phyloP scores from a whole-genome alignment of 2,888 invertebrate genomes.

The Charanyca ferruginea region DNA sequence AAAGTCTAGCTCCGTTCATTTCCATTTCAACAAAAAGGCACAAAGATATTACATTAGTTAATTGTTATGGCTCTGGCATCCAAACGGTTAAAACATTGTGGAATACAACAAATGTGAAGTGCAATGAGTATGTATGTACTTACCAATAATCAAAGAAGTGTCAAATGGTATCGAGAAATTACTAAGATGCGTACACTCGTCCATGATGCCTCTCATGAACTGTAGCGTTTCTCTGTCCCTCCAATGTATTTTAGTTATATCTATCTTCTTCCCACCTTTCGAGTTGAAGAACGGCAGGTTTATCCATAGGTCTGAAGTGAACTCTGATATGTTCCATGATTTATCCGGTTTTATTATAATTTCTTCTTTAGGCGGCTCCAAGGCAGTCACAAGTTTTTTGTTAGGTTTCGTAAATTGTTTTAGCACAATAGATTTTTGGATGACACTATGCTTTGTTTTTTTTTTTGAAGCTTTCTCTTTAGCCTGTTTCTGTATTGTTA shows the following conservation, averaged over 20 bases:
- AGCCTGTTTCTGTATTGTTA: slow-evolving; percentile 10
- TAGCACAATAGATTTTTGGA: background rate
- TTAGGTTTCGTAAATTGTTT: slow-evolving; percentile 1
- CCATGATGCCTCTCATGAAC: slow-evolving; percentile 99
- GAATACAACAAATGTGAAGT: no score
- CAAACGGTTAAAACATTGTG: no score
- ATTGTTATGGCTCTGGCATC: no score
- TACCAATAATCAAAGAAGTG: slow-evolving; percentile 95
- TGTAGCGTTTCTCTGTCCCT: slow-evolving; percentile 95
- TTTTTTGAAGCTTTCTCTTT: slow-evolving; percentile 6
- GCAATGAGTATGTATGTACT: no score
- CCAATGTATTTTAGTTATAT: slow-evolving; percentile 92
- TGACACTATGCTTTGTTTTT: slow-evolving; percentile 2
- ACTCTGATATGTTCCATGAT: slow-evolving; percentile 82
- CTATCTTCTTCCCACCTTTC: slow-evolving; percentile 85
- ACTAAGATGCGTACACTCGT: slow-evolving; percentile 98
- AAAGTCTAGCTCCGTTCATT: no score
- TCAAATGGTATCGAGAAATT: slow-evolving; percentile 97
- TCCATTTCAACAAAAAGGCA: no score
- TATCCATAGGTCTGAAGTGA: slow-evolving; percentile 83
- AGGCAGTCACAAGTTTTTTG: slow-evolving; percentile 28
- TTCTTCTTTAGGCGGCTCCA: slow-evolving; percentile 45
- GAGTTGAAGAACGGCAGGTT: slow-evolving; percentile 81
- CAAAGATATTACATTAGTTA: no score
- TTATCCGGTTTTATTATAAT: slow-evolving; percentile 67